Base-by-base conservation (phyloP, 2,113 vertebrate species). In the Notothenia rossii region DNA sequence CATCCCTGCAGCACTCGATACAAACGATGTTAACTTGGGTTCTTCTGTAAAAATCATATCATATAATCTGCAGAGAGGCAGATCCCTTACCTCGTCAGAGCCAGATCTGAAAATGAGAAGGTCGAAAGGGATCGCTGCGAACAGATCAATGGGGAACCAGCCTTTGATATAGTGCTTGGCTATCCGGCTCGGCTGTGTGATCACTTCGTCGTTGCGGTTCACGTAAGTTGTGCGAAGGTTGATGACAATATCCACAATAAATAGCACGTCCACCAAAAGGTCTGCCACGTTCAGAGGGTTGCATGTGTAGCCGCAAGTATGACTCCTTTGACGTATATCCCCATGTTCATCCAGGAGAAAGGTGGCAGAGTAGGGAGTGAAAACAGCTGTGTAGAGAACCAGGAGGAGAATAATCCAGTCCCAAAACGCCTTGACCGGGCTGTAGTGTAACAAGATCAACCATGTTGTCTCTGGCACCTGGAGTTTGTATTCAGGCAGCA, bases 221-320 rank as follows among this genome's bases (percentile, higher is more conserved):
- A 99, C 97, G 0, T 99, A 99, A 1, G 97, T 99, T 71, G 98
- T 99, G 22, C 97, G 97, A 90, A 99, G 96, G 92, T 98, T 99
- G 92, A 99, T 98, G 91, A 97, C 55, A 20, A 99, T 99, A 87
- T 99, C 98, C 83, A 98, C 95, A 0, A 99, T 96, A 72, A 99
- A 99, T 93, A 99, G 96, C 89, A 99, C 95, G 72, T 99, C 98
- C 91, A 99, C 98, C 1, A 98, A 92, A 56, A 98, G 95, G 91
- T 99, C 98, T 0, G 96, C 96, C 72, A 98, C 92, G 15, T 96
- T 97, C 75, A 99, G 96, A 0, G 97, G 97, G 88, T 96, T 95
- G 51, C 98, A 99, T 25, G 96, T 91, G 83, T 97, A 98, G 90
- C 96, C 93, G 12, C 98, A 98, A 11, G 1, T 4, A 4, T 48